Conservation (phyloP, 1,140 invertebrate genomes). For the Calliphora vicina region DNA sequence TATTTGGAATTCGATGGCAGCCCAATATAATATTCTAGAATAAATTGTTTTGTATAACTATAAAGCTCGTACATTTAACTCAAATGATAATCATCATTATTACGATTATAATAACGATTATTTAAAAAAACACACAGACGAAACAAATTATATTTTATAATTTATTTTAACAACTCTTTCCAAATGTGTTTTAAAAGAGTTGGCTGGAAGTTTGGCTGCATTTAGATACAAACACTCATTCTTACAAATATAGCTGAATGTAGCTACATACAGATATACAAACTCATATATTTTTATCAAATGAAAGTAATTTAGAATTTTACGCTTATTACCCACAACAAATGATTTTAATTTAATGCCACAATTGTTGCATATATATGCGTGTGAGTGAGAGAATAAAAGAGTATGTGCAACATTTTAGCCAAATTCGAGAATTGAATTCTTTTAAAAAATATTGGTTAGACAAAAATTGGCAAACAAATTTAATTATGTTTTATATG, state of each 20-base stretch:
- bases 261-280: neutral
- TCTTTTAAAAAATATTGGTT: no score
- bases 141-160: neutral
- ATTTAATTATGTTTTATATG: no score
- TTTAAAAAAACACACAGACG: neutral
- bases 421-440: no score
- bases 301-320: slow-evolving; percentile 33
- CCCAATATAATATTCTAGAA: no score
- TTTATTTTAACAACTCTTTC: neutral
- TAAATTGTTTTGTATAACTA: no score
- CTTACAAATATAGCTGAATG: no score
- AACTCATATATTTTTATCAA: slow-evolving; percentile 10
- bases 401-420: neutral
- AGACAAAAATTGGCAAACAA: no score
- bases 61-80: no score
- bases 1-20: no score
- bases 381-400: neutral
- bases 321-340: slow-evolving; percentile 20
- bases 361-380: neutral
- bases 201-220: neutral
- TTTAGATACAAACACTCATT: neutral
- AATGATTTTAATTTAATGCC: slow-evolving; percentile 27
- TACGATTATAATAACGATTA: neutral
- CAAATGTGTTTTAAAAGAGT: neutral
- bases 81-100: neutral